phyloP scores from a whole-genome alignment of 2,113 vertebrate genomes.

The Noctilio leporinus region DNA sequence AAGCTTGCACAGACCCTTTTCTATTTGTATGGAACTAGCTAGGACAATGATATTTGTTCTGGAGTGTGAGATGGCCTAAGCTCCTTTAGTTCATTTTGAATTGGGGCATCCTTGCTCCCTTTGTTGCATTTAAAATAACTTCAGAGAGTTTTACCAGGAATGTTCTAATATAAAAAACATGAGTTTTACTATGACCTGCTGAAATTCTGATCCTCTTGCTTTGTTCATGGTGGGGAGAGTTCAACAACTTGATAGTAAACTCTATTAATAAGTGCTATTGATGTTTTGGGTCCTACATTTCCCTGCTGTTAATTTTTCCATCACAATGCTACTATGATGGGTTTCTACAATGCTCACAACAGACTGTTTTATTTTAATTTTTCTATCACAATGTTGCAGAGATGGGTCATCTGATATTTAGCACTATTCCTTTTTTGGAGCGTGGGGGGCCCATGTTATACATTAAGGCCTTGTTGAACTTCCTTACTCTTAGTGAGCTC shows the following conservation, averaged over 20 bases:
- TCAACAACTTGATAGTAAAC: not conserved
- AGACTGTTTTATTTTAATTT: not conserved
- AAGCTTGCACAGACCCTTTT: not conserved
- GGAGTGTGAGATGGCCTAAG: not conserved
- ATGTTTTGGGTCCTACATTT: not conserved
- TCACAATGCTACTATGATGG: not conserved
- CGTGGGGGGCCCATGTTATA: not conserved
- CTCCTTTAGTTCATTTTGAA: not conserved
- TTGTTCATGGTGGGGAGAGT: not conserved
- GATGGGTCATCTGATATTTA: not conserved
- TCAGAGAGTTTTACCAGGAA: not conserved
- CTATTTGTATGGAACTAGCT: not conserved
- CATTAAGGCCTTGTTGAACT: rapidly evolving
- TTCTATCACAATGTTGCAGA: not conserved
- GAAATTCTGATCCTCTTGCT: not conserved
- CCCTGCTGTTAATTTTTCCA: not conserved
- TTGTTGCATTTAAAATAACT: not conserved
- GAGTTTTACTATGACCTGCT: not conserved
- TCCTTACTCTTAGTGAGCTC: not conserved
- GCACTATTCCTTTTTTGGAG: not conserved
- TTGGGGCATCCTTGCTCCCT: not conserved
- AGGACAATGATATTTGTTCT: not conserved
- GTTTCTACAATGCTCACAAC: not conserved
- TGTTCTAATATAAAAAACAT: not conserved
- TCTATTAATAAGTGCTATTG: not conserved